phyloP scores from a whole-genome alignment of 2,888 invertebrate genomes.

The Epinotia demarniana region DNA sequence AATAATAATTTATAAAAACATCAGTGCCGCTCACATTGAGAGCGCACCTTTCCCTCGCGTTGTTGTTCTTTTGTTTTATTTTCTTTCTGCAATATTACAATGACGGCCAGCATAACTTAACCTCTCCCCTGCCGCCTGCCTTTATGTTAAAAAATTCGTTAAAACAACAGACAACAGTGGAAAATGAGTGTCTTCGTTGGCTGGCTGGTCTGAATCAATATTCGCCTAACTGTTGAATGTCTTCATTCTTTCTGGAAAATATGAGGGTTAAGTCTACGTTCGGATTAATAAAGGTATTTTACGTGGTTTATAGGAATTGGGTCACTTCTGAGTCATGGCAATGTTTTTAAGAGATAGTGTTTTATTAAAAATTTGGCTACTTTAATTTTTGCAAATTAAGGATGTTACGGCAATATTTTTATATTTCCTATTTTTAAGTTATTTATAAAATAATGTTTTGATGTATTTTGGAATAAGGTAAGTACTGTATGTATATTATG shows the following conservation, averaged over 20 bases:
- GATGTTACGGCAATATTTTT: too few species aligned
- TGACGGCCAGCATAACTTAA: conserved; percentile 69
- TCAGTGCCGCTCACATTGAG: conserved; percentile 17
- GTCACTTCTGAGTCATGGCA: background rate
- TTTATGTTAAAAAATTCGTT: conserved; percentile 54
- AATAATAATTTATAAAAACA: background rate
- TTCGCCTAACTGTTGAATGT: conserved; percentile 32
- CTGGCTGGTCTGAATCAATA: conserved; percentile 38
- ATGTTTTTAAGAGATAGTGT: background rate
- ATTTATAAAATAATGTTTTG: too few species aligned
- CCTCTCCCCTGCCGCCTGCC: conserved; percentile 59
- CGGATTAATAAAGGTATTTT: background rate
- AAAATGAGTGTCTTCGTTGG: conserved; percentile 29
- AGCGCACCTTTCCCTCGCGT: conserved; percentile 50
- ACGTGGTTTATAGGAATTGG: background rate
- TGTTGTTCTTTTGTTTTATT: conserved; percentile 65
- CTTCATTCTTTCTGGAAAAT: conserved; percentile 31
- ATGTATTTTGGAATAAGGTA: too few species aligned
- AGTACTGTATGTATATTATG: too few species aligned
- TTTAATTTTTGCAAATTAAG: too few species aligned
- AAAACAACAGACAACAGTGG: conserved; percentile 47
- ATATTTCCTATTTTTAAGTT: too few species aligned
- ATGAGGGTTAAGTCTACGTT: conserved; percentile 25
- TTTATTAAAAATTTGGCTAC: too few species aligned
- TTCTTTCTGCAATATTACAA: conserved; percentile 69